Evolutionary conservation across 2,888 invertebrate genomes (phyloP), one percentile per base, ranked within the genome.

Genomic region (Eumacrocentrus americanus): DNA sequence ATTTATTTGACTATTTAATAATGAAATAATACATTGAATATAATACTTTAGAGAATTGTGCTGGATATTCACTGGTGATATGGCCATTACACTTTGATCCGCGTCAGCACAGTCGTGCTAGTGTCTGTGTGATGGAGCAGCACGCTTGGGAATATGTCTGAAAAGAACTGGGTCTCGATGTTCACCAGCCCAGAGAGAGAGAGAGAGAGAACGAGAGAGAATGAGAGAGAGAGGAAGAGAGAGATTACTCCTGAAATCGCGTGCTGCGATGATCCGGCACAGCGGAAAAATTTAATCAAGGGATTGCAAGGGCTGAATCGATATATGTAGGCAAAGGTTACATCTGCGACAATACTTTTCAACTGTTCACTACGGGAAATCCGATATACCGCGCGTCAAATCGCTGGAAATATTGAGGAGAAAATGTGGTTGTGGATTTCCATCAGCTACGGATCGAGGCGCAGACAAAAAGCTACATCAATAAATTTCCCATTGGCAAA

Each of bases 221-320:
- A 44, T 34, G 46, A 20, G 22, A 60, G 47, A 23, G n/a, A n/a
- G n/a, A n/a, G n/a, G n/a, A n/a, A n/a, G n/a, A n/a, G 16, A 35
- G 18, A 29, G 9, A 61, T 51, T 16, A 14, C 47, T 23, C 12
- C 23, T 29, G 20, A 23, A 46, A 22, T 55, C 22, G 46, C 35
- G 40, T 35, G 37, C 35, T 2, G 20, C 18, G 5, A 12, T 18
- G 16, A 1, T 18, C 11, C 20, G 20, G 22, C 9, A 22, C 22
- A 20, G 18, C 20, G 29, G 29, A 56, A 40, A 46, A 56, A 48
- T 51, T 58, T 58, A 58, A 58, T 58, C 58, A 58, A 58, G 34
- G 46, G 12, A 52, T 52, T 46, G 51, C 51, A 35, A 22, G 20
- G 16, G 22, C 6, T 9, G 20, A 50, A 57, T 23, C 46, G 29